Evolutionary conservation across 2,888 invertebrate genomes (phyloP).

Genomic region (Nasonia oneida): DNA sequence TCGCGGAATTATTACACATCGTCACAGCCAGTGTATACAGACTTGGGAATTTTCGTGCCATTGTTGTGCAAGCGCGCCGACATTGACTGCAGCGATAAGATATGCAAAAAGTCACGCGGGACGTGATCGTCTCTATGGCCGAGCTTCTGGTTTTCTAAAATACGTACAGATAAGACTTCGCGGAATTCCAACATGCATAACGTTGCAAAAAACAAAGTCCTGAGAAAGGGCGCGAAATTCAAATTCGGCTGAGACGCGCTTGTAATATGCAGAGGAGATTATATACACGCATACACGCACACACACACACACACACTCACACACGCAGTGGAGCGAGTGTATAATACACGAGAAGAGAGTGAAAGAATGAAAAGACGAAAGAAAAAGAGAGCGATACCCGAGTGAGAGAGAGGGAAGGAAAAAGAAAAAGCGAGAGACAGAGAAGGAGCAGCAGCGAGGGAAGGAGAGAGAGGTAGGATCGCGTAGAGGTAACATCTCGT

Average conservation of each 20-base stretch:
- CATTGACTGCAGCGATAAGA: slow-evolving; percentile 46
- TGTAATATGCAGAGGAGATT: not conserved
- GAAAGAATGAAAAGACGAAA: slow-evolving; percentile 67
- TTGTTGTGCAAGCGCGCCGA: slow-evolving; percentile 22
- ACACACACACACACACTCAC: not conserved
- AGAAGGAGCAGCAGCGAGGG: slow-evolving; percentile 14
- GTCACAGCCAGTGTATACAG: not conserved
- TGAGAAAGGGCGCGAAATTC: slow-evolving; percentile 52
- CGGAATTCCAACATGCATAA: not conserved
- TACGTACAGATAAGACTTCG: not conserved
- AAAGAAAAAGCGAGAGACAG: slow-evolving; percentile 43
- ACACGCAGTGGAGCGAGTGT: slow-evolving; percentile 57
- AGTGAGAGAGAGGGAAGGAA: slow-evolving; percentile 51
- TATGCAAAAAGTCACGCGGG: slow-evolving; percentile 31
- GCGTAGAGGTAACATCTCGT: slow-evolving; percentile 73
- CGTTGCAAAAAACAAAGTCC: not conserved
- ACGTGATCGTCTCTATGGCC: slow-evolving; percentile 13
- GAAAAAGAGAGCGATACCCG: slow-evolving; percentile 62
- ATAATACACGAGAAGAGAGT: slow-evolving; percentile 56
- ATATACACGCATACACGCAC: not conserved
- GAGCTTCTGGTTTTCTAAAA: not conserved
- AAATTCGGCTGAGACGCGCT: slow-evolving; percentile 45
- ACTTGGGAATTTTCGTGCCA: slow-evolving; percentile 20
- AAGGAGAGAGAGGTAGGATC: slow-evolving; percentile 66
- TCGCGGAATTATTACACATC: no score